Conservation (phyloP, 2,888 invertebrate species). For the Andrena minutula region DNA sequence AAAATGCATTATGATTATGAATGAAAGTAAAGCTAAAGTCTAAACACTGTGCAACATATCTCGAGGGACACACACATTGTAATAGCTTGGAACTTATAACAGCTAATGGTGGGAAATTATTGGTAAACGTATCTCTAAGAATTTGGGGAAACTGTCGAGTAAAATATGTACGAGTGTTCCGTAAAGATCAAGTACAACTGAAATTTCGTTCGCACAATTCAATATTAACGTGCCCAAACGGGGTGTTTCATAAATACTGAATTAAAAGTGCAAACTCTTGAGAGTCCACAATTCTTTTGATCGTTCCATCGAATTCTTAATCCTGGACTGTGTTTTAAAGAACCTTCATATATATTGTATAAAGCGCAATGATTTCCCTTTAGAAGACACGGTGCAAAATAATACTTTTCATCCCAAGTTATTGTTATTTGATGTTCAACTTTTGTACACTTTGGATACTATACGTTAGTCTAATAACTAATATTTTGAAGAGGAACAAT, state of each 20-base stretch:
- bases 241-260: neutral
- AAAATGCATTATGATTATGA: slow-evolving; percentile 57
- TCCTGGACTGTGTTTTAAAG: neutral
- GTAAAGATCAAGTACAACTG: neutral
- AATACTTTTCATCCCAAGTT: too few species aligned
- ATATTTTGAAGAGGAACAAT: neutral
- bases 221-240: slow-evolving; percentile 4
- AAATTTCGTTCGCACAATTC: slow-evolving; percentile 4
- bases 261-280: neutral
- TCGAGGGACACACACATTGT: slow-evolving; percentile 47
- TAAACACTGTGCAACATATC: slow-evolving; percentile 62
- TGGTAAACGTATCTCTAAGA: neutral
- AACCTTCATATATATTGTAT: neutral
- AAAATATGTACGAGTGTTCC: slow-evolving; percentile 26
- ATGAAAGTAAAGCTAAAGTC: slow-evolving; percentile 60
- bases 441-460: neutral
- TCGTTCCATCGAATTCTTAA: too few species aligned
- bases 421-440: neutral
- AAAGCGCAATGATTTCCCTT: neutral
- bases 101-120: slow-evolving; percentile 44
- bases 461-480: neutral
- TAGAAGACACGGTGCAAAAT: neutral
- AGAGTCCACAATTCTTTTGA: too few species aligned
- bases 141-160: neutral
- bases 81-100: slow-evolving; percentile 38